These are phyloP conservation scores for Aspiorhynchus laticeps DNA, from an alignment of 2,113 vertebrate species.

Conservation along the genomic window DNA sequence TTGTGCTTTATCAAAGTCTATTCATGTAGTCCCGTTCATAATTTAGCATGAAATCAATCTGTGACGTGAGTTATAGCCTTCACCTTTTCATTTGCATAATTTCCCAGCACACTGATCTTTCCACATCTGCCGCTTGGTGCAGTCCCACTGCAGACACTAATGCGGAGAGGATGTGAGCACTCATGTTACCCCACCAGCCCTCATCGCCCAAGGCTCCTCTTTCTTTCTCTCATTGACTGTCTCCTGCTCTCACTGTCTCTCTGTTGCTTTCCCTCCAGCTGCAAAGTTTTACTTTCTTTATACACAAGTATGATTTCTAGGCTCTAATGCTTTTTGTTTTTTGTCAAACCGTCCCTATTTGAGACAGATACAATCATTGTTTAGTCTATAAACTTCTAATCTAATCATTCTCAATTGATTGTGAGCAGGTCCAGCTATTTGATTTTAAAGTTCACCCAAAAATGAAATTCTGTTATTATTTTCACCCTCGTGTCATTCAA, in stretches of 20 bases:
- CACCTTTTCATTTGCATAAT: conserved; percentile 36
- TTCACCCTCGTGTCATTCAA: neutral
- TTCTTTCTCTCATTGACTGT: conserved; percentile 11
- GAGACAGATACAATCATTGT: neutral
- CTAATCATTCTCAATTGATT: neutral
- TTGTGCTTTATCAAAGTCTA: conserved; percentile 29
- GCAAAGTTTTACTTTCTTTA: conserved; percentile 24
- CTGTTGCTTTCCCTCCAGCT: conserved; percentile 49
- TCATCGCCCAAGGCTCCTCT: conserved; percentile 28
- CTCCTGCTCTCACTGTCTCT: conserved; percentile 47
- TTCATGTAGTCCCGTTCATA: neutral
- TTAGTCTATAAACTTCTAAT: neutral
- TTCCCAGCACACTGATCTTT: conserved; percentile 33
- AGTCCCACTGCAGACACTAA: conserved; percentile 41
- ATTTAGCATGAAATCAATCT: conserved; percentile 33
- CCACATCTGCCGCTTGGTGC: conserved; percentile 38
- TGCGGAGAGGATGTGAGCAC: conserved; percentile 38
- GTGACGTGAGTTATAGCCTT: conserved; percentile 32
- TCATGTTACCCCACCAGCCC: conserved; percentile 47
- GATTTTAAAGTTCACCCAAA: neutral
- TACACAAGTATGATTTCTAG: conserved; percentile 7
- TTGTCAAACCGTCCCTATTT: neutral
- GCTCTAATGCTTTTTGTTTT: neutral
- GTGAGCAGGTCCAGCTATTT: neutral
- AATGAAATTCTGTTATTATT: neutral